Evolutionary conservation across 2,113 vertebrate genomes (phyloP).

Genomic region (Poeciliopsis prolifica): DNA sequence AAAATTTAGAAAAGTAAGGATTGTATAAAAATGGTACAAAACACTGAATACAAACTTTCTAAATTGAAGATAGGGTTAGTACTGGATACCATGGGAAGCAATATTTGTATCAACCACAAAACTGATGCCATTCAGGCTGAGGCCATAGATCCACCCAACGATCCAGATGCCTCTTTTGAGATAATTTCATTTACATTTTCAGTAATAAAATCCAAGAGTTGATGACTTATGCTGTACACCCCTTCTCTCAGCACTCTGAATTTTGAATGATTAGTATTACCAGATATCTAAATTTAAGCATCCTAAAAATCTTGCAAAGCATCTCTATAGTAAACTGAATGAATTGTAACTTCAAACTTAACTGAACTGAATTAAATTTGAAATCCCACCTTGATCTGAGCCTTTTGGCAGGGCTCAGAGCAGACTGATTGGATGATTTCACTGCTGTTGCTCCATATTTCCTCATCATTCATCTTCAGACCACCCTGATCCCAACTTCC

Average conservation of each 20-base stretch:
- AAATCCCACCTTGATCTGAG: slow-evolving; percentile 92
- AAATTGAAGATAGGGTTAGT: not conserved
- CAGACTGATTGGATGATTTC: slow-evolving; percentile 92
- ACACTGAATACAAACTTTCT: not conserved
- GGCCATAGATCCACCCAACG: too few species aligned
- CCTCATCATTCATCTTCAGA: slow-evolving; percentile 94
- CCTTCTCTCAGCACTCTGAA: too few species aligned
- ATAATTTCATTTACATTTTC: too few species aligned
- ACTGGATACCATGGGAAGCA: not conserved
- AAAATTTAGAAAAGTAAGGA: not conserved
- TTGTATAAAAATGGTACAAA: not conserved
- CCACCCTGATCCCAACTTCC: slow-evolving; percentile 98
- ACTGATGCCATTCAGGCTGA: not conserved
- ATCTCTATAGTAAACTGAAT: not conserved
- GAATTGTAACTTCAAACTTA: not conserved
- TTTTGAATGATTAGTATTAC: too few species aligned
- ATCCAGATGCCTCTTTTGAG: too few species aligned
- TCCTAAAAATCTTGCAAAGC: not conserved
- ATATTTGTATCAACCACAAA: not conserved
- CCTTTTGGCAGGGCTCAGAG: slow-evolving; percentile 95
- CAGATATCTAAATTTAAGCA: not conserved
- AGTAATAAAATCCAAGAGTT: too few species aligned
- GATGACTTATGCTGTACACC: too few species aligned
- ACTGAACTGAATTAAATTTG: not conserved
- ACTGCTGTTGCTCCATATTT: slow-evolving; percentile 93